Percentiles rank a stretch among this genome's conserved stretches.
phyloP scores from a whole-genome alignment of 2,113 vertebrate genomes.

The Anarhynchus alexandrinus region DNA sequence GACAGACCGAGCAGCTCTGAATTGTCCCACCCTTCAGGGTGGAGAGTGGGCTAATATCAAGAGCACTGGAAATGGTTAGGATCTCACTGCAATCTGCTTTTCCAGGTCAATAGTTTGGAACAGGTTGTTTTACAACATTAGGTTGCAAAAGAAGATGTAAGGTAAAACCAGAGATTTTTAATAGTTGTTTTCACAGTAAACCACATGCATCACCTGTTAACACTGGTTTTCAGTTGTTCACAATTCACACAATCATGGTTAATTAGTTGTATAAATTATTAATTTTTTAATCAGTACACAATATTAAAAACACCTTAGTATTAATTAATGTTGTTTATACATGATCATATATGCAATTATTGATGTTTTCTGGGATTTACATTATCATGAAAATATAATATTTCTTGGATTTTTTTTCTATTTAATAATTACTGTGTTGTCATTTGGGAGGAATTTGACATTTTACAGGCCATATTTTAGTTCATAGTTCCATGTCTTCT shows the following conservation, averaged over 20 bases:
- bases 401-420: background rate
- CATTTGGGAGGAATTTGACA: background rate
- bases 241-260: background rate
- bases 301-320: background rate
- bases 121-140: background rate
- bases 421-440: background rate
- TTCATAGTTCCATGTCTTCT: background rate
- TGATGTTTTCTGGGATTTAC: background rate
- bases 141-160: background rate
- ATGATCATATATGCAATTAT: background rate
- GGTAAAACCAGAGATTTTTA: background rate
- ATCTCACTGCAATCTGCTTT: background rate
- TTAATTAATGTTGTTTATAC: background rate
- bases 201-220: background rate
- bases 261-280: background rate
- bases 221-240: background rate
- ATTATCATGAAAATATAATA: background rate
- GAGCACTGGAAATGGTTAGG: background rate
- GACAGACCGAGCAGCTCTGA: background rate
- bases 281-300: background rate
- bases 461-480: background rate
- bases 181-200: background rate
- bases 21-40: background rate
- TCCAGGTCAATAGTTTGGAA: background rate
- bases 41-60: background rate